Conservation (phyloP, 2,797 vertebrate genomes). For the Potorous gilbertii region DNA sequence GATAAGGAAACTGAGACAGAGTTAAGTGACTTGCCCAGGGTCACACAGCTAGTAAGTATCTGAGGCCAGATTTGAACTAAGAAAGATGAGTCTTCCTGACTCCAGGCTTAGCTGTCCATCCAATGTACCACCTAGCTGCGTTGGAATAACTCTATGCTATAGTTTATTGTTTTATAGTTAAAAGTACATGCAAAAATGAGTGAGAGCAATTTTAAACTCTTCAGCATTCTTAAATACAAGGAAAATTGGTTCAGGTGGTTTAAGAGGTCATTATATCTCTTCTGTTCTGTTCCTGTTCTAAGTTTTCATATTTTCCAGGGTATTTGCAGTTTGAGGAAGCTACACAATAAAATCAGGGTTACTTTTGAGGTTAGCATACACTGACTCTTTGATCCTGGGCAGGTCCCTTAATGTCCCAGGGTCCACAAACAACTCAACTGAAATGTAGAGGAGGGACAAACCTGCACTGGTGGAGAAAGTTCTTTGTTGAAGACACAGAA, state of each 20-base stretch:
- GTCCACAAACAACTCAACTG: not conserved
- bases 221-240: conserved; percentile 3
- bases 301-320: conserved; percentile 28
- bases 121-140: not conserved
- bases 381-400: not conserved
- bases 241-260: conserved; percentile 45
- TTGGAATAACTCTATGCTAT: not conserved
- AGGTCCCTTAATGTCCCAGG: not conserved
- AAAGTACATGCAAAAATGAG: not conserved
- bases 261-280: not conserved
- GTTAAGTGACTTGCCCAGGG: not conserved
- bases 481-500: not conserved
- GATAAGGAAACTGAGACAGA: not conserved
- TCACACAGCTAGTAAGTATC: not conserved
- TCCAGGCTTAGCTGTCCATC: not conserved
- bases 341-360: conserved; percentile 30
- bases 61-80: no score
- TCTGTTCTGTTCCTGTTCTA: conserved; percentile 30
- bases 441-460: not conserved
- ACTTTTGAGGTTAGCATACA: not conserved
- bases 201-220: not conserved
- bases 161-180: not conserved
- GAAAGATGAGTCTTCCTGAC: no score
- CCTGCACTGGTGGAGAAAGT: not conserved
- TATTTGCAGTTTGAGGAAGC: not conserved